Base-by-base conservation (phyloP, 2,113 vertebrate genomes). In the Gambusia affinis region DNA sequence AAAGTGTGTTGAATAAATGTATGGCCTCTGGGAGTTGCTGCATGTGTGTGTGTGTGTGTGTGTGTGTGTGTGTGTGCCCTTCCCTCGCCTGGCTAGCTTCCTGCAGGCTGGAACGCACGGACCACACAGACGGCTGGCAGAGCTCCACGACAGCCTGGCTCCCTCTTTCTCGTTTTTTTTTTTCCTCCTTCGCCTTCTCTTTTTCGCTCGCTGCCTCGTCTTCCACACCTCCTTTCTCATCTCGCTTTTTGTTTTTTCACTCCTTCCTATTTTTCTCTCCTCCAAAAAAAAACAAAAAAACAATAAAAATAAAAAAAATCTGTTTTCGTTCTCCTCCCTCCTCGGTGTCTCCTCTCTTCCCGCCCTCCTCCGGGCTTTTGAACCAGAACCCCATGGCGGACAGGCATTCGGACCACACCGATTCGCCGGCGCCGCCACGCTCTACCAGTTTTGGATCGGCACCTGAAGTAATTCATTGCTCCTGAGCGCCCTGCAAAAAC, bases 81-180 rank as follows among this genome's bases (percentile, higher is more conserved):
- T 93, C 87, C 86, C 88, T 85, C 79, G 89, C 92, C 91, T 93
- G 93, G 92, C 91, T 91, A 90, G 89, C 88, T 92, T 93, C 90
- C 92, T 94, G 86, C 89, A 79, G 89, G 90, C 91, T 93, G 91
- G 93, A 93, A 94, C 87, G 90, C 87, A 88, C 86, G 91, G 95
- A 95, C 94, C 95, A 95, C 94, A 95, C 94, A 95, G 93, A 93
- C 84, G 91, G 84, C 93, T 95, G 95, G 94, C 94, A 92, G 83
- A 19, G 70, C 89, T 94, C 93, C 94, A 95, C 89, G 75, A 85
- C 90, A 88, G 90, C 91, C 88, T 90, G 92, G 92, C 91, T 92
- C 90, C 88, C 84, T 73, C 82, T 85, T 82, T 81, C 86, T 70
- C 85, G 65, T 61, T 35, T 82, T 87, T 27, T 81, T 85, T 82